Conservation (phyloP, 1,140 invertebrate species). For the Thaumetopoea pityocampa region DNA sequence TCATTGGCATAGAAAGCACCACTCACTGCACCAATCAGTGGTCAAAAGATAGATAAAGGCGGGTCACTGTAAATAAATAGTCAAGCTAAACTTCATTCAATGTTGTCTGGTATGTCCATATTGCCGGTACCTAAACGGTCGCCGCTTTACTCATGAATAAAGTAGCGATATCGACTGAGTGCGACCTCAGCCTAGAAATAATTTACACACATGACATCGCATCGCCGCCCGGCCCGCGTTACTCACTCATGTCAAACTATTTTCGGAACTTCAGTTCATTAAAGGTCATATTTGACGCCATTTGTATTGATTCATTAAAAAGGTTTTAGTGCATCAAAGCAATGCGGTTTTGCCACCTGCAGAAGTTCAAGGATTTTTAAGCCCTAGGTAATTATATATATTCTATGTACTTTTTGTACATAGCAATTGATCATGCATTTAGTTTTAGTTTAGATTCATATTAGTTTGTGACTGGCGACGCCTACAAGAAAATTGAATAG, state of each 20-base stretch:
- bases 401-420: too few relatives aligned
- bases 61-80: constrained; percentile 11
- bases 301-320: constrained; percentile 13
- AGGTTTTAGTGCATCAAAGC: constrained; percentile 7
- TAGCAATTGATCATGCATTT: too few relatives aligned
- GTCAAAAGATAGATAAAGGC: too few relatives aligned
- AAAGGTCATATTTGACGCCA: constrained; percentile 19
- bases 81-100: constrained; percentile 7
- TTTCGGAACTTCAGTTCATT: constrained; percentile 27
- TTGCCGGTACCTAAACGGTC: constrained; percentile 40
- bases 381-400: too few relatives aligned
- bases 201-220: constrained; percentile 57
- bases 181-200: constrained; percentile 47
- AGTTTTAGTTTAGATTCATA: too few relatives aligned
- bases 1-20: too few relatives aligned
- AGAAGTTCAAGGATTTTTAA: not conserved
- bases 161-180: constrained; percentile 62
- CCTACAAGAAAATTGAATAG: too few relatives aligned
- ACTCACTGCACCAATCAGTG: too few relatives aligned
- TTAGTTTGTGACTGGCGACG: too few relatives aligned
- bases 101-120: constrained; percentile 29
- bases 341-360: constrained; percentile 10
- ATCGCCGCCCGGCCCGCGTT: constrained; percentile 25
- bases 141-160: constrained; percentile 60
- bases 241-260: constrained; percentile 33